A percentile compares a stretch with the other conserved stretches of the same genome.
phyloP scores from a whole-genome alignment of 1,140 invertebrate species.

The Anoplolepis gracilipes region DNA sequence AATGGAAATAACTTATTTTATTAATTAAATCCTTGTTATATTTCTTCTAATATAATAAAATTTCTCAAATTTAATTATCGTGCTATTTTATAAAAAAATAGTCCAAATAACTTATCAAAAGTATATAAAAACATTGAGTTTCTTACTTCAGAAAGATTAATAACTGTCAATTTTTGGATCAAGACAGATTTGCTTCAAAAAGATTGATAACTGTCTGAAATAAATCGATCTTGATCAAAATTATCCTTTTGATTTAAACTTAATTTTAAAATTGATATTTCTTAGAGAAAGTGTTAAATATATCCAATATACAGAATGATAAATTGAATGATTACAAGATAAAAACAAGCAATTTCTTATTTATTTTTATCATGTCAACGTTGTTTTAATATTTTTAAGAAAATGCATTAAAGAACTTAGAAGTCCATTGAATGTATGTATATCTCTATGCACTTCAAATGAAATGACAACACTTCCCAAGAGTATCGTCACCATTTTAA shows the following conservation, averaged over 20 bases:
- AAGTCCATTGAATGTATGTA: background rate
- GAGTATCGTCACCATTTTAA: background rate
- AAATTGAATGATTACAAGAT: slow-evolving; percentile 26
- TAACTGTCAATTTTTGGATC: too few relatives aligned
- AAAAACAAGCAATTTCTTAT: slow-evolving; percentile 7
- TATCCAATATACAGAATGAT: slow-evolving; percentile 10
- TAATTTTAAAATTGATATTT: background rate
- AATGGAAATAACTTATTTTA: background rate
- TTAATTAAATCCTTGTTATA: slow-evolving; percentile 2
- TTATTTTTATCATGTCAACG: slow-evolving; percentile 30
- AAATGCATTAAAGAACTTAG: slow-evolving; percentile 2
- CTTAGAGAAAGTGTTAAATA: background rate
- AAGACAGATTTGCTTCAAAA: too few relatives aligned
- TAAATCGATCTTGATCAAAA: background rate
- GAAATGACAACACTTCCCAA: background rate
- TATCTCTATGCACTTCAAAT: background rate
- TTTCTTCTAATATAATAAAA: background rate
- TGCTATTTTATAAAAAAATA: background rate
- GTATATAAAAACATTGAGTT: too few relatives aligned
- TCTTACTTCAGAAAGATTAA: too few relatives aligned
- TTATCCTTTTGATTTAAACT: background rate
- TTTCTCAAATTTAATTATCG: background rate
- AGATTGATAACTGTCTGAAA: too few relatives aligned
- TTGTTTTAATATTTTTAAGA: slow-evolving; percentile 9
- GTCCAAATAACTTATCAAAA: background rate